A percentile compares a stretch with the other conserved stretches of the same genome.
These are phyloP conservation scores for Nysson spinosus DNA, from an alignment of 2,888 invertebrate species.

Conservation along the genomic window DNA sequence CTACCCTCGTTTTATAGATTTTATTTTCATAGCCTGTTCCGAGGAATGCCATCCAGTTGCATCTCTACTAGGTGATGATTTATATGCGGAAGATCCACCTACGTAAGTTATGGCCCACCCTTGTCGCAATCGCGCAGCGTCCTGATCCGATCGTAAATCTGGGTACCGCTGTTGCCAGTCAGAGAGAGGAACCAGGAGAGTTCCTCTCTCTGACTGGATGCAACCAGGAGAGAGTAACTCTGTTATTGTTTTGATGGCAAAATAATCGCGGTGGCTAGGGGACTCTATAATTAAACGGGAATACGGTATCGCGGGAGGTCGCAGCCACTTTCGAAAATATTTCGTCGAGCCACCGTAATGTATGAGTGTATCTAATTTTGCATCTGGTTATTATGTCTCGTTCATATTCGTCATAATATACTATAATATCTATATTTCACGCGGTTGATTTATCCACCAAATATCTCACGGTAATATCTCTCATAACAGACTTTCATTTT, in stretches of 20 bases:
- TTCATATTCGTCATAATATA: no score
- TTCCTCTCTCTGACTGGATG: no score
- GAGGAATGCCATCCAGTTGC: conserved; percentile 34
- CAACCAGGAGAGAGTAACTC: conserved; percentile 15
- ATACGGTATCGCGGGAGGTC: conserved; percentile 25
- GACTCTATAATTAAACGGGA: conserved; percentile 53
- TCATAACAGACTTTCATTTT: no score
- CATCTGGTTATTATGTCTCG: conserved; percentile 11
- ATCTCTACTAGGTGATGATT: conserved; percentile 56
- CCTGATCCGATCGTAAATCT: conserved; percentile 58
- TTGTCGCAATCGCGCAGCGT: conserved; percentile 55
- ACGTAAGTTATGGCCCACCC: conserved; percentile 61
- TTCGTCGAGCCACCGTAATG: conserved; percentile 29
- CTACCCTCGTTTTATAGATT: conserved; percentile 24
- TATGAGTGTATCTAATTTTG: conserved; percentile 19
- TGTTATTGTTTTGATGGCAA: conserved; percentile 55
- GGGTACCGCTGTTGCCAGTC: conserved; percentile 9
- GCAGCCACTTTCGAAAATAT: conserved; percentile 43
- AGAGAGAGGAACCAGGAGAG: no score
- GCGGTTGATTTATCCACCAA: no score
- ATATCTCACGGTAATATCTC: no score
- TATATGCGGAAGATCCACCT: conserved; percentile 60
- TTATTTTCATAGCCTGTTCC: conserved; percentile 30
- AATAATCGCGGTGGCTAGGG: conserved; percentile 38
- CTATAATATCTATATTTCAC: no score